A percentile compares a stretch with the other conserved stretches of the same genome.
These are phyloP conservation scores for Macroglossus sobrinus DNA, from an alignment of 2,113 vertebrate genomes.

Conservation along the genomic window DNA sequence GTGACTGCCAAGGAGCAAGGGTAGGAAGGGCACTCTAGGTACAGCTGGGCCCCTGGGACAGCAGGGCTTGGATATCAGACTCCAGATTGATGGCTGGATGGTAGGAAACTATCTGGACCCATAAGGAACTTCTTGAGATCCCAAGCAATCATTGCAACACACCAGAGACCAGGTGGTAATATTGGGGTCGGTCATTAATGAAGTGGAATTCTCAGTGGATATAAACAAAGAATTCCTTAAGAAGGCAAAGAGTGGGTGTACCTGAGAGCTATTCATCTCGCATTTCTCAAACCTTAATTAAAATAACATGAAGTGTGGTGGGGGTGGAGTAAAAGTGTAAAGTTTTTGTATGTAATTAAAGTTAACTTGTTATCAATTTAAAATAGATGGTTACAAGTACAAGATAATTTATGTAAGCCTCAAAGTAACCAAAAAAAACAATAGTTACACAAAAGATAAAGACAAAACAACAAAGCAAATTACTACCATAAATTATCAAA, in stretches of 20 bases:
- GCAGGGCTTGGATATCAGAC: slow-evolving; percentile 89
- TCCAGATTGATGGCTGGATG: slow-evolving; percentile 82
- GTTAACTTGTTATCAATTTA: too few species aligned
- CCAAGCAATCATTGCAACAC: slow-evolving; percentile 89
- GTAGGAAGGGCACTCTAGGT: background rate
- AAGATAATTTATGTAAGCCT: too few species aligned
- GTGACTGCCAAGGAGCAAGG: background rate
- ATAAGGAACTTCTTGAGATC: slow-evolving; percentile 96
- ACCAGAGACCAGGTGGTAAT: slow-evolving; percentile 90
- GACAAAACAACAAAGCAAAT: too few species aligned
- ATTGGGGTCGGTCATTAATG: slow-evolving; percentile 88
- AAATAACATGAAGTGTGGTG: too few species aligned
- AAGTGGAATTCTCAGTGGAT: slow-evolving; percentile 84
- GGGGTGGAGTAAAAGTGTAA: too few species aligned
- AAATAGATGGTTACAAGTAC: too few species aligned
- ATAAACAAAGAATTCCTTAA: slow-evolving; percentile 73
- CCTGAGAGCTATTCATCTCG: slow-evolving; percentile 75
- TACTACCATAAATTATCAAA: too few species aligned
- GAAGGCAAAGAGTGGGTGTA: slow-evolving; percentile 85
- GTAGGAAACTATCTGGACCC: slow-evolving; percentile 86
- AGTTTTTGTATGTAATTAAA: too few species aligned
- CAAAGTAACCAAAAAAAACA: too few species aligned
- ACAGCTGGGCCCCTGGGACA: slow-evolving; percentile 46
- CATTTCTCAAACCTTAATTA: slow-evolving; percentile 31
- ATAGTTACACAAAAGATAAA: too few species aligned